Percentiles rank a stretch among this genome's conserved stretches.
These are phyloP conservation scores for Bombus vancouverensis DNA, from an alignment of 1,140 invertebrate genomes.

Conservation along the genomic window DNA sequence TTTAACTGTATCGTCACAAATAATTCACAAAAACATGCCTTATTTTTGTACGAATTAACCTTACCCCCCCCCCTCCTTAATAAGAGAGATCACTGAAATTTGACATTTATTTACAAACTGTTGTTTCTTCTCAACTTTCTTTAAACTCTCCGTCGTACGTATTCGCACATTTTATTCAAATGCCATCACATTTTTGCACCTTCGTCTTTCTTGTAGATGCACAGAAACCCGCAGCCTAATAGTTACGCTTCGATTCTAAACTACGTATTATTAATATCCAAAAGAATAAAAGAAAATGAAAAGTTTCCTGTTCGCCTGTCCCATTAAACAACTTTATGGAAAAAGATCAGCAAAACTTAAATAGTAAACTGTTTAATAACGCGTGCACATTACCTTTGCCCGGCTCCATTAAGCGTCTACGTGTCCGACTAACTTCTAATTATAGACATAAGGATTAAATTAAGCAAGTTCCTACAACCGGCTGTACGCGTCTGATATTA, in stretches of 20 bases:
- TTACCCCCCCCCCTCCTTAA: too few species aligned
- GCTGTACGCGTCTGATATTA: neutral
- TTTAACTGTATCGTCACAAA: too few species aligned
- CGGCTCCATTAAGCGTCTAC: neutral
- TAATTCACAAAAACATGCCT: too few species aligned
- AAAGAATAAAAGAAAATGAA: neutral
- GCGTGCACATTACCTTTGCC: neutral
- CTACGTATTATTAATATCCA: neutral
- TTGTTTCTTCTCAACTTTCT: too few species aligned
- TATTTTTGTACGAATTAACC: too few species aligned
- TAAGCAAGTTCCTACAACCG: neutral
- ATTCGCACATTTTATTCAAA: too few species aligned
- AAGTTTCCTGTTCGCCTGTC: neutral
- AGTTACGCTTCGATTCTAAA: neutral
- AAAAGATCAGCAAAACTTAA: neutral
- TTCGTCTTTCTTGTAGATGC: neutral
- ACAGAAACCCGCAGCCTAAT: neutral
- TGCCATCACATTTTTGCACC: too few species aligned
- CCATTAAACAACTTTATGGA: neutral
- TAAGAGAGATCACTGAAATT: too few species aligned
- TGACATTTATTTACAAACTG: too few species aligned
- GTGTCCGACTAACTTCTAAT: neutral
- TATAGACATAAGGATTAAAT: conserved; percentile 24
- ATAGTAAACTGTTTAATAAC: neutral
- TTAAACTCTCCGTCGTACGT: too few species aligned